A percentile compares a stretch with the other conserved stretches of the same genome.
Evolutionary conservation across 2,113 vertebrate species (phyloP).

Genomic region (Nansenia antarctica): DNA sequence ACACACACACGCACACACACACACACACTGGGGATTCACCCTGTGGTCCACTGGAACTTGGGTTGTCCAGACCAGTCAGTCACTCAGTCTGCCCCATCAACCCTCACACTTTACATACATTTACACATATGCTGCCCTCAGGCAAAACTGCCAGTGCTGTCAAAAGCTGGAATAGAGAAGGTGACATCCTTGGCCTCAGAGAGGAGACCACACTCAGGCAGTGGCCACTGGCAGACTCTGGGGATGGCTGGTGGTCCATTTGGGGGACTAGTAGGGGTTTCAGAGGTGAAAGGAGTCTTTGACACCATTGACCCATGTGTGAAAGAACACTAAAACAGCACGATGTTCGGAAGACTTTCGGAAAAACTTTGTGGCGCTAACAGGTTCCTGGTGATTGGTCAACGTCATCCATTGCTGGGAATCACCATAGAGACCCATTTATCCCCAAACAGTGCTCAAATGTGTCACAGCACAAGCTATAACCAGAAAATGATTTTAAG

Average conservation of each 20-base stretch:
- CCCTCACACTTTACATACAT: slow-evolving; percentile 45
- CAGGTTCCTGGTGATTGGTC: slow-evolving; percentile 37
- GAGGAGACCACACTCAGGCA: slow-evolving; percentile 53
- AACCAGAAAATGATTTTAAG: slow-evolving; percentile 47
- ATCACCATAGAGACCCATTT: slow-evolving; percentile 49
- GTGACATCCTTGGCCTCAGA: slow-evolving; percentile 68
- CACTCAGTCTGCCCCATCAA: slow-evolving; percentile 39
- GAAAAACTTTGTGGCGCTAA: slow-evolving; percentile 27
- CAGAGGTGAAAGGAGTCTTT: slow-evolving; percentile 61
- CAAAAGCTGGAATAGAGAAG: slow-evolving; percentile 44
- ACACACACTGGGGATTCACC: slow-evolving; percentile 3
- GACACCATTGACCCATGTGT: slow-evolving; percentile 41
- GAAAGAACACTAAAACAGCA: slow-evolving; percentile 39
- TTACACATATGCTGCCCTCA: slow-evolving; percentile 40
- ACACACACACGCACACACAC: too few species aligned
- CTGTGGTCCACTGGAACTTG: slow-evolving; percentile 9
- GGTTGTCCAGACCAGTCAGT: slow-evolving; percentile 42
- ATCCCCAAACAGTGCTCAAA: slow-evolving; percentile 22
- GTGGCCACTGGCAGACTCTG: slow-evolving; percentile 9
- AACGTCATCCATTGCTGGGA: slow-evolving; percentile 52
- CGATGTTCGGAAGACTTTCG: slow-evolving; percentile 44
- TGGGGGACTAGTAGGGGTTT: slow-evolving; percentile 27
- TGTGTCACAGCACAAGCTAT: slow-evolving; percentile 23
- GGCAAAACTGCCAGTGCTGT: slow-evolving; percentile 29
- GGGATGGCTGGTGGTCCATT: slow-evolving; percentile 43